These are phyloP conservation scores for Orchestia grillus DNA, from an alignment of 1,140 invertebrate genomes.

Conservation along the genomic window DNA sequence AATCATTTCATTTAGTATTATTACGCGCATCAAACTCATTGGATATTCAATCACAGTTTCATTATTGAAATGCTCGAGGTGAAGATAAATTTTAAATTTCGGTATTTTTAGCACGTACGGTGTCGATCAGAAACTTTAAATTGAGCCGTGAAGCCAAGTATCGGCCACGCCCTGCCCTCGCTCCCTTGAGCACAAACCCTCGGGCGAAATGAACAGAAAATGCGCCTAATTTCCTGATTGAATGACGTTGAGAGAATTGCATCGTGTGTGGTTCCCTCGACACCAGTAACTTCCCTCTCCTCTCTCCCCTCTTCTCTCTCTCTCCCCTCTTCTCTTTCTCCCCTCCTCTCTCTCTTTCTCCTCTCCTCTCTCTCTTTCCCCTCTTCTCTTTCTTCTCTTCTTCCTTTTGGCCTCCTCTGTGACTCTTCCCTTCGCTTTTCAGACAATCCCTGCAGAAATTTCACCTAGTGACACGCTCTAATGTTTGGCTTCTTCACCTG, in stretches of 20 bases:
- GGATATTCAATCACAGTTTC: neutral
- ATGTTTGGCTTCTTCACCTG: neutral
- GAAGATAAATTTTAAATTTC: neutral
- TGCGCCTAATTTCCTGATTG: constrained; percentile 45
- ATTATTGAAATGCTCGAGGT: neutral
- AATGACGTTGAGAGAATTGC: neutral
- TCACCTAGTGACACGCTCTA: neutral
- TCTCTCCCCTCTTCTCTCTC: neutral
- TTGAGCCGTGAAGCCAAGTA: constrained; percentile 21
- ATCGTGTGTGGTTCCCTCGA: neutral
- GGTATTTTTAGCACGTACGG: neutral
- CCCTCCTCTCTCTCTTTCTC: too few species aligned
- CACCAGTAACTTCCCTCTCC: neutral
- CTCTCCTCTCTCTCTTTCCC: too few species aligned
- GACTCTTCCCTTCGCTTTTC: too few species aligned
- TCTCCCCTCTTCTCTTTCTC: neutral
- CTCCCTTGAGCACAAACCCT: constrained; percentile 17
- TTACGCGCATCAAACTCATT: neutral
- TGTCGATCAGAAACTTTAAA: neutral
- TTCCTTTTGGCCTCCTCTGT: too few species aligned
- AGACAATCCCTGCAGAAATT: too few species aligned
- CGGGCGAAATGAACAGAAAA: constrained; percentile 8
- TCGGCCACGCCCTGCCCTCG: constrained; percentile 38
- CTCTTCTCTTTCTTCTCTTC: too few species aligned
- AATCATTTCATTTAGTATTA: neutral